Conservation (phyloP, 2,888 invertebrate genomes). For the Ceratothoa steindachneri region DNA sequence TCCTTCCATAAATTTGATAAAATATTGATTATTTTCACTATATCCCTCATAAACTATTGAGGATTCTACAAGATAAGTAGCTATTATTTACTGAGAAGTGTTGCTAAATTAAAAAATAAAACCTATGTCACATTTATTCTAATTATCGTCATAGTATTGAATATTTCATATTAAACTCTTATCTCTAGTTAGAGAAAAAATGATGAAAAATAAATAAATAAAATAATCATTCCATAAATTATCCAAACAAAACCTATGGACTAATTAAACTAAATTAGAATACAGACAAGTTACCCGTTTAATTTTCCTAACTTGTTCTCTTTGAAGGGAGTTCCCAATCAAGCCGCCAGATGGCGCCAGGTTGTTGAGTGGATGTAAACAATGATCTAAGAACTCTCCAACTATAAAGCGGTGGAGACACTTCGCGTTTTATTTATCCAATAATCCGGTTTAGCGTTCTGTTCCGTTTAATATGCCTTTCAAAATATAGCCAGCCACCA, state of each 20-base stretch:
- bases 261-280: background rate
- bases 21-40: too few relatives aligned
- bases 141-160: too few relatives aligned
- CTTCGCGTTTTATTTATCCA: slow-evolving; percentile 5
- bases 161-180: too few relatives aligned
- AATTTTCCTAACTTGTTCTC: background rate
- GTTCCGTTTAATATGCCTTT: background rate
- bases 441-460: background rate
- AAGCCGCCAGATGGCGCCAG: slow-evolving; percentile 3
- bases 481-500: too few relatives aligned
- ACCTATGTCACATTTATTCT: too few relatives aligned
- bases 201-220: background rate
- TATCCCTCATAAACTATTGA: too few relatives aligned
- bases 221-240: background rate
- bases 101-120: too few relatives aligned
- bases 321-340: background rate
- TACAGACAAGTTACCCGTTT: background rate
- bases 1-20: too few relatives aligned
- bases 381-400: background rate
- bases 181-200: too few relatives aligned
- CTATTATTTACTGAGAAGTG: too few relatives aligned
- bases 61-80: too few relatives aligned
- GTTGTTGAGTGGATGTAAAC: slow-evolving; percentile 5
- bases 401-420: background rate
- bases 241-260: background rate